Evolutionary conservation across 2,113 vertebrate genomes (phyloP).

Genomic region (Phalacrocorax pelagicus): DNA sequence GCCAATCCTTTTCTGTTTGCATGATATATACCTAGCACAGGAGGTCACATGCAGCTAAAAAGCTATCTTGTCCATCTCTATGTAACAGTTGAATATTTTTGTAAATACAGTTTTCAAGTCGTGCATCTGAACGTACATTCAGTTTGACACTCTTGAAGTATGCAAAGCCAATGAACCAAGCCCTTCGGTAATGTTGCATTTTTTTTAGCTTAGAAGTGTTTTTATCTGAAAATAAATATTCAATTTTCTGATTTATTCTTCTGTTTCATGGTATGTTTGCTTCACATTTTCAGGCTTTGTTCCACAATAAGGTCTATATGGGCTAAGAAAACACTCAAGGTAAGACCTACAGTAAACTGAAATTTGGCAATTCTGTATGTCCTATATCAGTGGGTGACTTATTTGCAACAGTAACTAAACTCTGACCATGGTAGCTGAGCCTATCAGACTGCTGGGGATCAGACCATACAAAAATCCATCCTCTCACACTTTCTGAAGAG

Average conservation of each 20-base stretch:
- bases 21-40: accelerated
- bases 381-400: not conserved
- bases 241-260: not conserved
- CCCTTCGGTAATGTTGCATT: not conserved
- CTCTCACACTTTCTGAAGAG: not conserved
- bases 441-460: not conserved
- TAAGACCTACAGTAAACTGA: not conserved
- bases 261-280: not conserved
- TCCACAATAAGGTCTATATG: not conserved
- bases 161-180: not conserved
- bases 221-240: not conserved
- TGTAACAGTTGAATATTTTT: not conserved
- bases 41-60: not conserved
- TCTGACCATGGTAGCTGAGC: not conserved
- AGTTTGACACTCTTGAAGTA: not conserved
- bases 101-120: not conserved
- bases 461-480: not conserved
- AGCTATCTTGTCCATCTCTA: not conserved
- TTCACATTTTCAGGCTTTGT: not conserved
- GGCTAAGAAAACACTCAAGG: not conserved
- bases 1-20: not conserved
- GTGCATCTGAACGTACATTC: not conserved
- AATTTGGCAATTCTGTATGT: not conserved
- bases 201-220: not conserved
- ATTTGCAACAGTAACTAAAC: not conserved